Evolutionary conservation across 1,140 invertebrate genomes (phyloP).

Genomic region (Agrilus planipennis): DNA sequence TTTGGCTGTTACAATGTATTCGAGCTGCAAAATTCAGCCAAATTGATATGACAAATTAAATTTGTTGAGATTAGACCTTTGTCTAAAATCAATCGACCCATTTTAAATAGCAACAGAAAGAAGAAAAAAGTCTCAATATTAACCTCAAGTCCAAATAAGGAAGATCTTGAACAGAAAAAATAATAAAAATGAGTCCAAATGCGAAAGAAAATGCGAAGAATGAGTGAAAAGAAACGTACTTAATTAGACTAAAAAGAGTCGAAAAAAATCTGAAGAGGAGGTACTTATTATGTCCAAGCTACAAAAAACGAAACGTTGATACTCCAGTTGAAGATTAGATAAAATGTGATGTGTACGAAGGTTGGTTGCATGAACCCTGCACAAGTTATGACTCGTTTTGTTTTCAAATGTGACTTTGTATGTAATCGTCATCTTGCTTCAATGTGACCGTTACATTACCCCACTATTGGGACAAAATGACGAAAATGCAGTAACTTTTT

Average conservation of each 20-base stretch:
- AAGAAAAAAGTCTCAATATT: no score
- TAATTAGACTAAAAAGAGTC: neutral
- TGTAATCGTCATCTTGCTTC: neutral
- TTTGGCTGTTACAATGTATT: no score
- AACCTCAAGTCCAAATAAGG: no score
- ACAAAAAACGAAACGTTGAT: neutral
- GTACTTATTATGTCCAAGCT: neutral
- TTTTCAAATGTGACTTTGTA: neutral
- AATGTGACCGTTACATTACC: neutral
- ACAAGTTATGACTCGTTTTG: neutral
- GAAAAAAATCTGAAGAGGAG: slow-evolving; percentile 1
- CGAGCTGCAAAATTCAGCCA: no score
- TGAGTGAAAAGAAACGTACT: no score
- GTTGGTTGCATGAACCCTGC: neutral
- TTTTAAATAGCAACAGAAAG: no score
- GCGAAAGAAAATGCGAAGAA: no score
- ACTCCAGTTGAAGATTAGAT: neutral
- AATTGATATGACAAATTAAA: no score
- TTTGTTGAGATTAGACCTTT: no score
- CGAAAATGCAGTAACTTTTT: neutral
- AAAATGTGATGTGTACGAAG: neutral
- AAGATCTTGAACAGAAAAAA: no score
- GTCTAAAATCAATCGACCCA: no score
- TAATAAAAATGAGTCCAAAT: no score
- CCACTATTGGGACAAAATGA: neutral